Percentiles rank a stretch among this genome's conserved stretches.
phyloP scores from a whole-genome alignment of 2,888 invertebrate genomes.

The Dione vanillae region DNA sequence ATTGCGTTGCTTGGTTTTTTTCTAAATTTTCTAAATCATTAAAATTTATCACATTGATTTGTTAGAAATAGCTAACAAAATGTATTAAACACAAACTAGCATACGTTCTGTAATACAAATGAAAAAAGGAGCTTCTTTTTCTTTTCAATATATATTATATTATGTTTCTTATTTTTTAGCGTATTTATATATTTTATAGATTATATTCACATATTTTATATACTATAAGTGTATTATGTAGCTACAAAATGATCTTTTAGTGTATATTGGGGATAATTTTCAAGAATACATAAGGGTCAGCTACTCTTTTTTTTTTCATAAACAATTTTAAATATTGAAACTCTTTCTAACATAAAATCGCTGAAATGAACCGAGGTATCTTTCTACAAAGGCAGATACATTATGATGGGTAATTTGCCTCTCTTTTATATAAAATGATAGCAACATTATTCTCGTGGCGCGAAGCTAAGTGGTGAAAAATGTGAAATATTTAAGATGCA shows the following conservation, averaged over 20 bases:
- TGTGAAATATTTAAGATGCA: conserved; percentile 77
- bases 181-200: no score
- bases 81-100: no score
- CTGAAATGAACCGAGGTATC: conserved; percentile 36
- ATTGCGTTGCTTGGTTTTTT: no score
- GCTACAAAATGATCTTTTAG: background rate
- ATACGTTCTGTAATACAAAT: no score
- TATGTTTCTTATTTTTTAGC: no score
- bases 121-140: no score
- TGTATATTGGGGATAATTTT: background rate
- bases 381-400: conserved; percentile 38
- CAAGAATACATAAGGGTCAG: background rate
- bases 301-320: background rate
- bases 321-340: conserved; percentile 1
- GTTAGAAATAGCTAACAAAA: no score
- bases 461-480: conserved; percentile 71
- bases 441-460: conserved; percentile 65
- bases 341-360: conserved; percentile 23
- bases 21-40: no score
- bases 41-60: no score
- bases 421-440: conserved; percentile 67
- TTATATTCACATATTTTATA: no score
- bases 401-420: conserved; percentile 54
- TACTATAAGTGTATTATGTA: background rate
- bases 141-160: no score